Base-by-base conservation (phyloP, 2,113 vertebrate genomes). In the Fulmarus glacialis region DNA sequence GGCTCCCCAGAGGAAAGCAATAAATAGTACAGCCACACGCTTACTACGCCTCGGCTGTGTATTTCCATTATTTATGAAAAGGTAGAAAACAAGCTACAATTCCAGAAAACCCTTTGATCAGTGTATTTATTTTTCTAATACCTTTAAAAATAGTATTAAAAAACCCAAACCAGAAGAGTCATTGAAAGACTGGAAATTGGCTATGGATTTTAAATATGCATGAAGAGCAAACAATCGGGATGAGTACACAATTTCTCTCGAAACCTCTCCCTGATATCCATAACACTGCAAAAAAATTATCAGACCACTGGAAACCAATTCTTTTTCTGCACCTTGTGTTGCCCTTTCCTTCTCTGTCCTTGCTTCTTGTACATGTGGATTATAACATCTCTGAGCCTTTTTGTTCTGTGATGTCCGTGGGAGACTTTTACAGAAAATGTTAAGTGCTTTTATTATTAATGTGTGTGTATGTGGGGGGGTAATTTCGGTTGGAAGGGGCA, bases 1-100 rank as follows among this genome's bases (percentile, higher is more conserved):
- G 89, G 60, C 43, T 87, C 94, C 87, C 83, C 81, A 92, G 93
- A 91, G 93, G 77, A 94, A 82, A 82, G 89, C 91, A 95, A 79
- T 92, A 93, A 96, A 95, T 60, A 93, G 83, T 63, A 87, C 47
- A 26, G 83, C 68, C 87, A 53, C 22, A 22, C 3, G 5, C 86
- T 91, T 2, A 4, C 70, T 40, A 30, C 0, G 8, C 52, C 72
- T 67, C 1, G 0, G 50, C 60, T 52, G 42, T 30, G 68, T 43
- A 52, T 71, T 95, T 82, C 80, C 68, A 75, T 91, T 96, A 87
- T 84, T 96, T 84, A 79, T 89, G 89, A 29, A 91, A 83, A 90
- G 77, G 70, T 82, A 79, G 83, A 75, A 47, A 68, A 42, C 12
- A 2, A 75, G 70, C 72, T 90, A 38, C 90, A 75, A 17, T 18